Evolutionary conservation across 1,140 invertebrate genomes (phyloP).

Genomic region (Chymomyza costata): DNA sequence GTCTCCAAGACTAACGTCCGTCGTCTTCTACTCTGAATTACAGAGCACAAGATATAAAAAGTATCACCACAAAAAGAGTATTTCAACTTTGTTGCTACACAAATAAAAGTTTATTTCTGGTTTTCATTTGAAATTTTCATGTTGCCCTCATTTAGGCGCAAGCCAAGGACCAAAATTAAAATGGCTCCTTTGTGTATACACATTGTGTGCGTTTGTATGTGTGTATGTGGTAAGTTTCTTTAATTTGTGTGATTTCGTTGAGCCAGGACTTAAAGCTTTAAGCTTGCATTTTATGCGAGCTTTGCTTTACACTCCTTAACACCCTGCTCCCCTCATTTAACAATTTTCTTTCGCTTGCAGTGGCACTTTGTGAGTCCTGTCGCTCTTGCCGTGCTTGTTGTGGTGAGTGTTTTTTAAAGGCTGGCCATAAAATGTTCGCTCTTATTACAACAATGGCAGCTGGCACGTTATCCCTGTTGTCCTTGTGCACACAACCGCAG

Average conservation of each 20-base stretch:
- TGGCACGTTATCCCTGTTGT: background rate
- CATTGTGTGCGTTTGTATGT: background rate
- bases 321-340: too few relatives aligned
- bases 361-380: background rate
- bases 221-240: too few relatives aligned
- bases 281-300: too few relatives aligned
- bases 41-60: too few relatives aligned
- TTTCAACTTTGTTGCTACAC: too few relatives aligned
- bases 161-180: background rate
- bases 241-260: constrained; percentile 2
- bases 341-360: background rate
- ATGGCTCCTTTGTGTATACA: constrained; percentile 1
- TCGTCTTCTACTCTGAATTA: too few relatives aligned
- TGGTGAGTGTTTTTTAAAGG: too few relatives aligned
- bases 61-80: too few relatives aligned
- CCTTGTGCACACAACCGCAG: background rate
- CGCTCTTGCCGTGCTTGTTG: background rate
- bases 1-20: too few relatives aligned
- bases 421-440: background rate
- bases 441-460: background rate
- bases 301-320: background rate
- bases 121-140: too few relatives aligned
- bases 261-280: background rate
- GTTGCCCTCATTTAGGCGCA: too few relatives aligned
- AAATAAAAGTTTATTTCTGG: too few relatives aligned